These are phyloP conservation scores for Sialis fuliginosa DNA, from an alignment of 2,888 invertebrate species.

Conservation along the genomic window DNA sequence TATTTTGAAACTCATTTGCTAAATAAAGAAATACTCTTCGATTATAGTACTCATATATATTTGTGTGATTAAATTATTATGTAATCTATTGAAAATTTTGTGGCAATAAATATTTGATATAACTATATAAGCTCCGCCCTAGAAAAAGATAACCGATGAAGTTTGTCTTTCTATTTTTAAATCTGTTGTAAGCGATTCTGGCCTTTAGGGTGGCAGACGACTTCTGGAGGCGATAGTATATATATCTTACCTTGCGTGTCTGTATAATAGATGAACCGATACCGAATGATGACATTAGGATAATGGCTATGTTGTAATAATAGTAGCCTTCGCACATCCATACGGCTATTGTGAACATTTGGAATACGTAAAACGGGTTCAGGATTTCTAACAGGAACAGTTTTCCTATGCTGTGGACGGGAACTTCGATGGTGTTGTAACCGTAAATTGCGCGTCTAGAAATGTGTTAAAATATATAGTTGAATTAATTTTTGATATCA, in stretches of 20 bases:
- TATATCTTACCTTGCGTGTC: constrained; percentile 51
- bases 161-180: no score
- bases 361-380: constrained; percentile 93
- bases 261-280: constrained; percentile 70
- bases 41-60: neutral
- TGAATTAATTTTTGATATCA: neutral
- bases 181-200: no score
- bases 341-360: constrained; percentile 73
- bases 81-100: no score
- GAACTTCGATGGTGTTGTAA: constrained; percentile 66
- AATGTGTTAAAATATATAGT: constrained; percentile 8
- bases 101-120: no score
- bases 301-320: constrained; percentile 75
- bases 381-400: constrained; percentile 67
- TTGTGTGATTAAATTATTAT: neutral
- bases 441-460: constrained; percentile 65
- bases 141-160: no score
- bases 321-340: constrained; percentile 85
- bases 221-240: no score
- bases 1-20: no score
- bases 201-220: no score
- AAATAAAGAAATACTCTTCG: no score
- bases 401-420: constrained; percentile 51
- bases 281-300: constrained; percentile 68
- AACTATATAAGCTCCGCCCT: no score